Conservation (phyloP, 1,140 invertebrate species). For the Bombus polaris region DNA sequence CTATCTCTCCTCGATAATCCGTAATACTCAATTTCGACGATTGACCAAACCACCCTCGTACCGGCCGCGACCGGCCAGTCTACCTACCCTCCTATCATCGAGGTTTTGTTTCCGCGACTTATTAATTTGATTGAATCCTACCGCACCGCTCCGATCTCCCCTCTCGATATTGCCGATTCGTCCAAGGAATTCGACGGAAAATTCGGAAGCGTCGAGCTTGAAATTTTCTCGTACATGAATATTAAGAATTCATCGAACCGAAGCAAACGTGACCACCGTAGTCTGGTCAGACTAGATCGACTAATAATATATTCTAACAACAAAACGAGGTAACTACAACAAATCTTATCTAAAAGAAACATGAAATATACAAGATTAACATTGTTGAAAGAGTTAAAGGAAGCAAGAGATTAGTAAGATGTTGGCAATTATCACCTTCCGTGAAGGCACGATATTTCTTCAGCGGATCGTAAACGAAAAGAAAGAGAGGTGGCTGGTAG, state of each 20-base stretch:
- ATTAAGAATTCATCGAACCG: neutral
- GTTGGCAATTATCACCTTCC: conserved; percentile 53
- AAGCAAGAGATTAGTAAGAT: neutral
- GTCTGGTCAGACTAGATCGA: neutral
- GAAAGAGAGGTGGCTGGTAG: conserved; percentile 41
- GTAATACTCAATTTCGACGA: conserved; percentile 82
- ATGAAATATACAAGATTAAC: neutral
- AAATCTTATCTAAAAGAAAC: neutral
- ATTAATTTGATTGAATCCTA: conserved; percentile 81
- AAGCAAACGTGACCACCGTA: neutral
- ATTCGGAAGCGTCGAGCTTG: neutral
- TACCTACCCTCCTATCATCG: conserved; percentile 63
- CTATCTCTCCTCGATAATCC: conserved; percentile 75
- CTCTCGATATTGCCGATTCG: conserved; percentile 16
- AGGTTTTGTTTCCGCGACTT: conserved; percentile 80
- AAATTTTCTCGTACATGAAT: neutral
- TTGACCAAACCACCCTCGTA: conserved; percentile 80
- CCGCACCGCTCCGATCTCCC: conserved; percentile 39
- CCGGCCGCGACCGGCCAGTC: conserved; percentile 70
- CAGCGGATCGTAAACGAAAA: conserved; percentile 25
- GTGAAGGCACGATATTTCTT: conserved; percentile 2
- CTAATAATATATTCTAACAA: neutral
- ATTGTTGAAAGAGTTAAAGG: neutral
- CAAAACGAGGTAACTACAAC: neutral
- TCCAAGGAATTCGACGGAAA: conserved; percentile 4